phyloP scores from a whole-genome alignment of 1,140 invertebrate genomes.

The Pseudomyrmex concolor region DNA sequence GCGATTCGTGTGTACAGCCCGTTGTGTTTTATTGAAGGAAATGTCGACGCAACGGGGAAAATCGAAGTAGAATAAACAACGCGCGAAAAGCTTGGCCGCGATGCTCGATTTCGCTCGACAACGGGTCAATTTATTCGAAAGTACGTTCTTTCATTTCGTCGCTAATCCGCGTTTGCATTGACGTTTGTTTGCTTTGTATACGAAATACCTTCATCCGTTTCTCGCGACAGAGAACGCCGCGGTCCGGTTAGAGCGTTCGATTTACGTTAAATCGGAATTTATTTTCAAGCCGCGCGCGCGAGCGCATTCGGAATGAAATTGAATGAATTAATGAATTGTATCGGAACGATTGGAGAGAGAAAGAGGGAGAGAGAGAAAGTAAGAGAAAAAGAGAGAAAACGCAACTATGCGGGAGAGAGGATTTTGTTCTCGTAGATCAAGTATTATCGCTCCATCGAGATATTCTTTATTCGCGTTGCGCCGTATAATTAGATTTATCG shows the following conservation, averaged over 20 bases:
- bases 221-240: slow-evolving; percentile 28
- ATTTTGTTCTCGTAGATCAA: slow-evolving; percentile 31
- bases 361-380: not conserved
- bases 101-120: slow-evolving; percentile 51
- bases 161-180: slow-evolving; percentile 55
- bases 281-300: slow-evolving; percentile 25
- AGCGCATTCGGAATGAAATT: slow-evolving; percentile 31
- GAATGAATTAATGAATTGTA: slow-evolving; percentile 59
- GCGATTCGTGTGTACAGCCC: not conserved
- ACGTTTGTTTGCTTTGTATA: slow-evolving; percentile 57
- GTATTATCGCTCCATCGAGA: slow-evolving; percentile 27
- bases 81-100: not conserved
- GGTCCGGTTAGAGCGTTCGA: slow-evolving; percentile 41
- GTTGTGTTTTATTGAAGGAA: slow-evolving; percentile 8
- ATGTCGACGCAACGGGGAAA: not conserved
- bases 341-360: not conserved
- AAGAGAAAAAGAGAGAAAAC: not conserved
- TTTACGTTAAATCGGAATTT: slow-evolving; percentile 59
- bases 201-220: slow-evolving; percentile 54
- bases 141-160: slow-evolving; percentile 52
- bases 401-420: not conserved
- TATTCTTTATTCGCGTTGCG: slow-evolving; percentile 27
- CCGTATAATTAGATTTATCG: slow-evolving; percentile 53
- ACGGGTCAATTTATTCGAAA: slow-evolving; percentile 58
- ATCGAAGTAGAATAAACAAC: slow-evolving; percentile 54